Conservation (phyloP, 1,140 invertebrate species). For the Drosophila melanogaster region Release_6_plus_ISO1_MT NC_004354.4:15963001-15963500, state of each 20-base stretch:
- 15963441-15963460: not conserved
- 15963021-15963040: constrained; percentile 95
- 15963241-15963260: constrained; percentile 94
- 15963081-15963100: constrained; percentile 98
- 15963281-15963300: constrained; percentile 95
- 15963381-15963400: not conserved
- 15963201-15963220: constrained; percentile 95
- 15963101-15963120: constrained; percentile 92
- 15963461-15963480: constrained; percentile 89
- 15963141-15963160: not conserved
- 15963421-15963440: not conserved
- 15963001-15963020: constrained; percentile 87
- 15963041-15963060: constrained; percentile 94
- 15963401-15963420: not conserved
- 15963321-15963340: constrained; percentile 98
- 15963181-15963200: not conserved
- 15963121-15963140: constrained; percentile 91
- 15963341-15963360: constrained; percentile 95
- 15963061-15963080: constrained; percentile 94
- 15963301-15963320: constrained; percentile 94
- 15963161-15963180: not conserved
- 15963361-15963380: constrained; percentile 87
- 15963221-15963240: constrained; percentile 96
- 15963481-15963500: constrained; percentile 96
- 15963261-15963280: constrained; percentile 98